Conservation (phyloP, 2,113 vertebrate species). For the Tauraco erythrolophus region DNA sequence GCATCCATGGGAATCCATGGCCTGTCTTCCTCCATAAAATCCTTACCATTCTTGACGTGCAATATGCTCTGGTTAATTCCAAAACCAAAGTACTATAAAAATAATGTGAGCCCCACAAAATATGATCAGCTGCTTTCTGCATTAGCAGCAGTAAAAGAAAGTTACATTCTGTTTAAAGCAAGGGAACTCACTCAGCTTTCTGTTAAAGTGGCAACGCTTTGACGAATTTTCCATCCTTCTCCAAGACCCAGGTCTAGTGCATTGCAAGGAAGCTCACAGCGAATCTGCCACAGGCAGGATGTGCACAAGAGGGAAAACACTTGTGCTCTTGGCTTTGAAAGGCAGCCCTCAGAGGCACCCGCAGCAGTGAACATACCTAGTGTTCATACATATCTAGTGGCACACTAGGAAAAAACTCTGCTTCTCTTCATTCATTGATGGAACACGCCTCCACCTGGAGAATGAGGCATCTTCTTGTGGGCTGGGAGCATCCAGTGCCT, state of each 20-base stretch:
- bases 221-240: conserved; percentile 16
- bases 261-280: not conserved
- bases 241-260: not conserved
- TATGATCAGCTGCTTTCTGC: conserved; percentile 20
- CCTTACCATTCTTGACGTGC: not conserved
- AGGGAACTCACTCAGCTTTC: conserved; percentile 26
- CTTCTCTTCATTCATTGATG: not conserved
- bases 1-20: not conserved
- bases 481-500: not conserved
- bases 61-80: not conserved
- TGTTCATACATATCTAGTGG: too few relatives aligned
- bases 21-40: not conserved
- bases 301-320: not conserved
- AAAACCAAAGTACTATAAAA: not conserved
- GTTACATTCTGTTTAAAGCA: conserved; percentile 2
- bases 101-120: not conserved
- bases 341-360: not conserved
- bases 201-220: not conserved
- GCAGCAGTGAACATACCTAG: not conserved
- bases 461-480: not conserved
- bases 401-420: not conserved
- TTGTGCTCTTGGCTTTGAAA: not conserved
- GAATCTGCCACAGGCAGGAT: not conserved
- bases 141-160: conserved; percentile 38
- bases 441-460: not conserved